Conservation (phyloP, 1,140 invertebrate species). For the Rhyacophila brunnea region DNA sequence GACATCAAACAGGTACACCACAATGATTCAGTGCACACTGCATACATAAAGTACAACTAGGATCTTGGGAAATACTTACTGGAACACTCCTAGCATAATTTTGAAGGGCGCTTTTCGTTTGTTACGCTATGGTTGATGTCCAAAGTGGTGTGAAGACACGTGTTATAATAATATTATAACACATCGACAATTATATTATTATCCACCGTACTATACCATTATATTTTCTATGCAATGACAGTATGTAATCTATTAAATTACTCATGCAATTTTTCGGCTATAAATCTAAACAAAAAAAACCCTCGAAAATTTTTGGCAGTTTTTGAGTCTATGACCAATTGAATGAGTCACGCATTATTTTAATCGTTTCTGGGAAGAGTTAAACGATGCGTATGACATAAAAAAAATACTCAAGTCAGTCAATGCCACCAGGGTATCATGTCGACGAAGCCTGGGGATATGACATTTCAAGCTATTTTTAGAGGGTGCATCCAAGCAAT, state of each 20-base stretch:
- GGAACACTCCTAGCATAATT: too few relatives aligned
- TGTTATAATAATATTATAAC: too few relatives aligned
- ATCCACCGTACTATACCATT: too few relatives aligned
- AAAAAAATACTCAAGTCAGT: slow-evolving; percentile 23
- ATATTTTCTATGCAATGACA: too few relatives aligned
- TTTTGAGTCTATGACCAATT: neutral
- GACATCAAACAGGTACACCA: too few relatives aligned
- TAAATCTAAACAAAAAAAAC: neutral
- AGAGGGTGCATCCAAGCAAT: slow-evolving; percentile 25
- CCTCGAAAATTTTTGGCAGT: neutral
- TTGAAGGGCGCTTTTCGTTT: too few relatives aligned
- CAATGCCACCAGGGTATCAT: slow-evolving; percentile 13
- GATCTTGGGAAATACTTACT: too few relatives aligned
- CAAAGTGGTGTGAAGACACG: too few relatives aligned
- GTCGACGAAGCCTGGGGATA: slow-evolving; percentile 16
- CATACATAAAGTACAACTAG: too few relatives aligned
- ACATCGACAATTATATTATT: too few relatives aligned
- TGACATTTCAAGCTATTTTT: slow-evolving; percentile 36
- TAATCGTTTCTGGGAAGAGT: slow-evolving; percentile 26
- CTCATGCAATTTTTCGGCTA: neutral
- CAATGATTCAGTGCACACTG: too few relatives aligned
- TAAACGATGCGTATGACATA: slow-evolving; percentile 30
- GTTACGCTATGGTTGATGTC: too few relatives aligned
- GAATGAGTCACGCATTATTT: slow-evolving; percentile 24
- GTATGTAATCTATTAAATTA: neutral